phyloP scores from a whole-genome alignment of 1,140 invertebrate species.

The Riptortus pedestris region DNA sequence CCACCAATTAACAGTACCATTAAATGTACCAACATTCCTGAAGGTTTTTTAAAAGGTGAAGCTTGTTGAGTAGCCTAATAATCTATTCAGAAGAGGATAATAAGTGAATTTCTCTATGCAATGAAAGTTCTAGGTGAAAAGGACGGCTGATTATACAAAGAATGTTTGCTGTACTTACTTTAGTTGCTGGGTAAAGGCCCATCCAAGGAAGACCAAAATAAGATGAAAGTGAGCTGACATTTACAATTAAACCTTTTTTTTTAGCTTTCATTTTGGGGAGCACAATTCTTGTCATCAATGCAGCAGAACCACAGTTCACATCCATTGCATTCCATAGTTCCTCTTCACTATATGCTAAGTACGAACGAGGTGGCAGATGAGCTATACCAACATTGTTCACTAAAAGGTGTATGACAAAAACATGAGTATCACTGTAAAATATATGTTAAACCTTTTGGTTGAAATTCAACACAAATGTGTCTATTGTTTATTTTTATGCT shows the following conservation, averaged over 20 bases:
- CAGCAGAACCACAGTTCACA: not conserved
- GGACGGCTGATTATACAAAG: not conserved
- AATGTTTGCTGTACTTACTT: not conserved
- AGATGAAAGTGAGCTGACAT: not conserved
- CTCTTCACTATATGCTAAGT: not conserved
- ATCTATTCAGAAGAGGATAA: too few relatives aligned
- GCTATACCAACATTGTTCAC: not conserved
- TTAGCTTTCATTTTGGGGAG: not conserved
- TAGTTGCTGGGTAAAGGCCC: not conserved
- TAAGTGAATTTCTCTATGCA: too few relatives aligned
- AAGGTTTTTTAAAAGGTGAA: too few relatives aligned
- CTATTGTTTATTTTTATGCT: too few relatives aligned
- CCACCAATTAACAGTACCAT: too few relatives aligned
- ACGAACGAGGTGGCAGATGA: not conserved
- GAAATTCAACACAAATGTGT: too few relatives aligned
- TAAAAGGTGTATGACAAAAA: not conserved
- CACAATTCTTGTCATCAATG: not conserved
- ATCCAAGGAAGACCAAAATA: not conserved
- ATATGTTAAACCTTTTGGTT: too few relatives aligned
- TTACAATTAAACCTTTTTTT: not conserved
- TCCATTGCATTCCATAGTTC: not conserved
- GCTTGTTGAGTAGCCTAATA: too few relatives aligned
- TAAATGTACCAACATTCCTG: too few relatives aligned
- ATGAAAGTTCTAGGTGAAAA: too few relatives aligned
- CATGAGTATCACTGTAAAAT: not conserved